phyloP scores from a whole-genome alignment of 1,140 invertebrate species.

The Caenorhabditis brenneri region DNA sequence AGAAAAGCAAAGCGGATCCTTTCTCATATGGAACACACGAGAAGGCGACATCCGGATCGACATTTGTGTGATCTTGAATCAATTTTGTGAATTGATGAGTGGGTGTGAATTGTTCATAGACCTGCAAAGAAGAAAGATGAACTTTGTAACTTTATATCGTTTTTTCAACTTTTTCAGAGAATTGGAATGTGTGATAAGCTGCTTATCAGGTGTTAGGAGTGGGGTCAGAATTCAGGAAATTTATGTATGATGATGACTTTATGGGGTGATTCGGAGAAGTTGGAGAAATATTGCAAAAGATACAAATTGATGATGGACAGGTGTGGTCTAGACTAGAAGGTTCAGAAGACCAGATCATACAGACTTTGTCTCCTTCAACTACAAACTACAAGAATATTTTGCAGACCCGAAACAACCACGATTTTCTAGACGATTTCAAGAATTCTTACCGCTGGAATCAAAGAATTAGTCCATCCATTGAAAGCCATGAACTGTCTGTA shows the following conservation, averaged over 20 bases:
- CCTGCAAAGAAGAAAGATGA: conserved; percentile 34
- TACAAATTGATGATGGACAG: background rate
- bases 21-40: conserved; percentile 89
- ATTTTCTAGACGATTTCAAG: too few species aligned
- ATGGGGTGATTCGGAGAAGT: background rate
- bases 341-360: background rate
- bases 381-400: too few species aligned
- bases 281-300: background rate
- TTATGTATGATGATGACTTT: background rate
- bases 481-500: conserved; percentile 81
- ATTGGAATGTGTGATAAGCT: conserved; percentile 71
- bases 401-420: too few species aligned
- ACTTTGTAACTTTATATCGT: conserved; percentile 64
- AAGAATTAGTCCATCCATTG: conserved; percentile 75
- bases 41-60: conserved; percentile 91
- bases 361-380: too few species aligned
- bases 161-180: conserved; percentile 67
- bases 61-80: conserved; percentile 80
- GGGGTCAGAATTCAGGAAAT: background rate
- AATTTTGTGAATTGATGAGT: conserved; percentile 77
- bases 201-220: conserved; percentile 69
- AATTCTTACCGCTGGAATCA: conserved; percentile 48
- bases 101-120: conserved; percentile 73
- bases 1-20: conserved; percentile 84
- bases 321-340: background rate